Evolutionary conservation across 2,113 vertebrate genomes (phyloP).

Genomic region (Salvelinus alpinus): DNA sequence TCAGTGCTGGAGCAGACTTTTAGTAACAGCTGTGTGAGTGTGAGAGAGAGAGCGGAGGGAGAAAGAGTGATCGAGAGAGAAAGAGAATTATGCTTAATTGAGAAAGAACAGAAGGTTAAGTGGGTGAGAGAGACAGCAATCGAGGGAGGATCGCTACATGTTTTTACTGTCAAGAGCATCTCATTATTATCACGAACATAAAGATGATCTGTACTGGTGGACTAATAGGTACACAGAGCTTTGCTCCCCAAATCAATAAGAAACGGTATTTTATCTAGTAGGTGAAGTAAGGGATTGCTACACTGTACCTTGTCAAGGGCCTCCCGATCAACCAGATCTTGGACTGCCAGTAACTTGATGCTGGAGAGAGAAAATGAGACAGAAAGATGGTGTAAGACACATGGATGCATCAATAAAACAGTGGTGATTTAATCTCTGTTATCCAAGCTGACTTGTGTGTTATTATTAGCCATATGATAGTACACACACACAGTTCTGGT

Average conservation of each 20-base stretch:
- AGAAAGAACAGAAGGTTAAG: background rate
- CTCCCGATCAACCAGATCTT: slow-evolving; percentile 89
- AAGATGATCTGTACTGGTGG: background rate
- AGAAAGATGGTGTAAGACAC: slow-evolving; percentile 28
- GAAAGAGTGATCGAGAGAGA: background rate
- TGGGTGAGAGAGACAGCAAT: background rate
- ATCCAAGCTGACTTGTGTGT: background rate
- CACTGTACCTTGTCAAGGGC: slow-evolving; percentile 90
- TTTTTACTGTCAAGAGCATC: background rate
- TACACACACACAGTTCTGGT: no score
- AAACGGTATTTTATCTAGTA: background rate
- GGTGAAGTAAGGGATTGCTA: background rate
- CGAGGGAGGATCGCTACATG: background rate
- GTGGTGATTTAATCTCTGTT: background rate
- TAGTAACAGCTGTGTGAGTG: slow-evolving; percentile 11
- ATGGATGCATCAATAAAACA: slow-evolving; percentile 19
- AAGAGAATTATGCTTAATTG: background rate
- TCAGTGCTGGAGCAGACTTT: slow-evolving; percentile 2
- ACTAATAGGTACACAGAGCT: background rate
- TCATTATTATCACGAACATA: background rate
- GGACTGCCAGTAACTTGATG: slow-evolving; percentile 94
- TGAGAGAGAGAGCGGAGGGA: background rate
- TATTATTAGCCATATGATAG: background rate
- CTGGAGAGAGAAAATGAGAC: slow-evolving; percentile 66
- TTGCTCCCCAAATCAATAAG: background rate